phyloP scores from a whole-genome alignment of 2,797 vertebrate species.

The Bradypus variegatus region DNA sequence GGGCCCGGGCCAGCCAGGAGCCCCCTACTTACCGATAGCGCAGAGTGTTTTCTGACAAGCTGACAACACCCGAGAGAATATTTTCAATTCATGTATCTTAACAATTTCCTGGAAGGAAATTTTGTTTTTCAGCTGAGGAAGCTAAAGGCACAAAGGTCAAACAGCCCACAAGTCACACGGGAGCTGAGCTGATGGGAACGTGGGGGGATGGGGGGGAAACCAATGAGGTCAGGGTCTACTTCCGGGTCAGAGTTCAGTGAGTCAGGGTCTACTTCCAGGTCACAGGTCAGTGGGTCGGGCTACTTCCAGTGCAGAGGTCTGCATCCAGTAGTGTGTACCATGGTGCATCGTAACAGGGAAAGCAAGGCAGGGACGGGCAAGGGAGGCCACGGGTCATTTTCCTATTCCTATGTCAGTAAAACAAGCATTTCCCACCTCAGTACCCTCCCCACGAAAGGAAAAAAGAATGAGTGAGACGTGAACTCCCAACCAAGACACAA shows the following conservation, averaged over 20 bases:
- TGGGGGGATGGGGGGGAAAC: neutral
- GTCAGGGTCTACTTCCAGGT: neutral
- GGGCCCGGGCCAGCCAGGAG: fast-evolving
- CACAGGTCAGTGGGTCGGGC: neutral
- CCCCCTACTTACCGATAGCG: neutral
- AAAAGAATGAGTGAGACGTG: neutral
- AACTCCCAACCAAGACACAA: neutral
- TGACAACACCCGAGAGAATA: neutral
- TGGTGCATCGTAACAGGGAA: neutral
- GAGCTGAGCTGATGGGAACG: neutral
- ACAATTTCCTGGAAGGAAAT: neutral
- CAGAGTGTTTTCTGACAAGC: fast-evolving
- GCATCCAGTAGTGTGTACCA: no score
- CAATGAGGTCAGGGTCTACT: neutral
- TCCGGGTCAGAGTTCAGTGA: neutral
- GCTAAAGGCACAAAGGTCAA: neutral
- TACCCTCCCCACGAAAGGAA: neutral
- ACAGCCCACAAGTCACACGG: fast-evolving
- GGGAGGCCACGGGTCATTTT: fast-evolving
- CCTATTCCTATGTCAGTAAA: neutral
- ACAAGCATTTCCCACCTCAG: neutral
- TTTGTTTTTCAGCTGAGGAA: neutral
- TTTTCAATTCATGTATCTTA: neutral
- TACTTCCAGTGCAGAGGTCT: neutral
- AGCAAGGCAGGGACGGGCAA: fast-evolving